Conservation (phyloP, 2,888 invertebrate genomes). For the Drosophila atripex region DNA sequence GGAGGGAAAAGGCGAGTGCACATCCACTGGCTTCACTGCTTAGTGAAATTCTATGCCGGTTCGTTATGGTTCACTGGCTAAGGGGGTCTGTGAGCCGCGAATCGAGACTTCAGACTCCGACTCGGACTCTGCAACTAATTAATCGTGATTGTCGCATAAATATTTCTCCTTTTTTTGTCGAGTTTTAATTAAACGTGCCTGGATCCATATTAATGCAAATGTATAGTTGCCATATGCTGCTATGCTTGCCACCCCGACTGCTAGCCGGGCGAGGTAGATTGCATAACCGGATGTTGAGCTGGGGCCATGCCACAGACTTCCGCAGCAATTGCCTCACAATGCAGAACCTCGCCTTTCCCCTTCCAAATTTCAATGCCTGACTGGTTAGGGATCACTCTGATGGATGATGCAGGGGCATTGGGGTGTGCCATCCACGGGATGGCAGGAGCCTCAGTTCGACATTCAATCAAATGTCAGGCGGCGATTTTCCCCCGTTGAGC, state of each 20-base stretch:
- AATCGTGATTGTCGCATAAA: constrained; percentile 62
- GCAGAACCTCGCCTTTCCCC: constrained; percentile 57
- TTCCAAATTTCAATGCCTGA: constrained; percentile 27
- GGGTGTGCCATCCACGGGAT: neutral
- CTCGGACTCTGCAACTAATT: constrained; percentile 47
- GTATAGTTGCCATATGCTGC: neutral
- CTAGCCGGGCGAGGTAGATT: neutral
- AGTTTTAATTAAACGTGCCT: constrained; percentile 61
- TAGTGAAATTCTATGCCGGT: constrained; percentile 48
- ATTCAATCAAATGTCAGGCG: constrained; percentile 59
- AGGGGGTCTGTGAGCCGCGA: constrained; percentile 31
- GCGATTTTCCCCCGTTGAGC: constrained; percentile 31
- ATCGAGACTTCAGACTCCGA: neutral
- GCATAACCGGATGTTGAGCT: constrained; percentile 62
- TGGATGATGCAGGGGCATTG: constrained; percentile 2
- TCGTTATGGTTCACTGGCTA: constrained; percentile 68
- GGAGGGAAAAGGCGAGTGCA: constrained; percentile 20
- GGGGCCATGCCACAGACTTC: constrained; percentile 58
- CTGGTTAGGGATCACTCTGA: constrained; percentile 23
- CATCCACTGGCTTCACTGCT: constrained; percentile 47
- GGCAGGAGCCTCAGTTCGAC: constrained; percentile 8
- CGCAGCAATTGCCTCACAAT: constrained; percentile 60
- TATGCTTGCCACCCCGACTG: neutral
- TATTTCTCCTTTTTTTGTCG: constrained; percentile 27
- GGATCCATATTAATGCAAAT: constrained; percentile 46